Base-by-base conservation (phyloP, 1,140 invertebrate species). In the Drosophila prosaltans region DNA sequence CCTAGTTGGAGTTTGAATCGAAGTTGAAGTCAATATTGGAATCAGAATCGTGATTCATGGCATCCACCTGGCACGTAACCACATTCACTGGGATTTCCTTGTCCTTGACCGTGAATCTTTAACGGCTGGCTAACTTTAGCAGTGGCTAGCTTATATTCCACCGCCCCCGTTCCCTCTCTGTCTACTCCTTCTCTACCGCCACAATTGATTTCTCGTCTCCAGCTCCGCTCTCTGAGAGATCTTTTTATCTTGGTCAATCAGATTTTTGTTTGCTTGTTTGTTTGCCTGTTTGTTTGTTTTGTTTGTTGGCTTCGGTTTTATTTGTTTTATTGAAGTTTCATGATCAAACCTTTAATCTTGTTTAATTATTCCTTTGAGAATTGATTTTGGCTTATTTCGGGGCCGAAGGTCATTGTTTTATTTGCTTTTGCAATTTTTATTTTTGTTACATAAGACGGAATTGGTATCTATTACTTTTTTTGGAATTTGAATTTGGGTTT, bases 61-160 rank as follows among this genome's bases (percentile, higher is more conserved):
- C 54, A 74, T 67, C 51, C 55, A 51, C n/a, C 45, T 68, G 63
- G 67, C 71, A 79, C 11, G 43, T 64, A 64, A 48, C 82, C 82
- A 71, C 82, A 71, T 86, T 86, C 83, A 88, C 80, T 88, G 84
- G 84, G 85, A 90, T 89, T 89, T 89, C 85, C 84, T 90, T 89
- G 84, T 89, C 84, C 84, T 89, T 89, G 84, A 67, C 85, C 84
- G 86, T 89, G 84, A 89, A 88, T 81, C 85, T 89, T 88, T 88
- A 88, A 88, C 85, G 84, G 80, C 76, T 84, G 80, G 89, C 74
- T 89, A 79, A 65, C 41, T 67, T 65, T 66, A 66, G 3, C 24
- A 63, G 65, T 72, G 36, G 41, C 67, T 30, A 30, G 28, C 16
- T 30, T 81, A 77, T 80, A 68, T 60, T 32, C 48, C 43, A 30